Evolutionary conservation across 2,797 vertebrate genomes (phyloP).

Genomic region (Perodicticus potto): DNA sequence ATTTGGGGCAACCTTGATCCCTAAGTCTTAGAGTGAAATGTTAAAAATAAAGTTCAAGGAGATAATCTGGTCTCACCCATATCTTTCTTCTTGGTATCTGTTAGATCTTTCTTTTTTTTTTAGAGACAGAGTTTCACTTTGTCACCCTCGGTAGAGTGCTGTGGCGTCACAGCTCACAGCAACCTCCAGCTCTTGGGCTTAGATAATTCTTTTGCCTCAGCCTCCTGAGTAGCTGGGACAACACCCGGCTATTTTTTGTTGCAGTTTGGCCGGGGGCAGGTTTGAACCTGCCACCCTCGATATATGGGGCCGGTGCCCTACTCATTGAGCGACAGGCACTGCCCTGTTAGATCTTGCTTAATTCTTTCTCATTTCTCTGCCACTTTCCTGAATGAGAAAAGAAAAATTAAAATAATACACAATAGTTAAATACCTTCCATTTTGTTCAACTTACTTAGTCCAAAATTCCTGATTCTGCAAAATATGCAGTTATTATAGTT

Average conservation of each 20-base stretch:
- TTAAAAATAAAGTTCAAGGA: not conserved
- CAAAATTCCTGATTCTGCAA: not conserved
- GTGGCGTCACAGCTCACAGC: no score
- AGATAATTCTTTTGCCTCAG: no score
- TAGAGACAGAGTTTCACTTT: no score
- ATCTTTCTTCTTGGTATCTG: constrained; percentile 2
- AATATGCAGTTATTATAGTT: not conserved
- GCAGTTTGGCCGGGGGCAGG: no score
- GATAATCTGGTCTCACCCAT: not conserved
- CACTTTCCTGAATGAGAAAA: not conserved
- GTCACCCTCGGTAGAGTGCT: no score
- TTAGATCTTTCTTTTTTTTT: not conserved
- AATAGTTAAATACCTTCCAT: not conserved
- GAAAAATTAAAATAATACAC: not conserved
- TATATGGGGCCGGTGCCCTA: no score
- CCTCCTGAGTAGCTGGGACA: no score
- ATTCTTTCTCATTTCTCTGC: not conserved
- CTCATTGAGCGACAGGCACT: no score
- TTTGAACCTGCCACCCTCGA: no score
- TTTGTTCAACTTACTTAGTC: not conserved
- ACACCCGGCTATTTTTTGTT: no score
- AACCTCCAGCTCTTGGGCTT: no score
- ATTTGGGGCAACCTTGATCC: not conserved
- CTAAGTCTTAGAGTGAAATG: not conserved
- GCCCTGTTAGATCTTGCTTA: not conserved